These are phyloP conservation scores for Acropora tenuis DNA, from an alignment of 64 coral and sea anemone species.

Conservation along the genomic window DNA sequence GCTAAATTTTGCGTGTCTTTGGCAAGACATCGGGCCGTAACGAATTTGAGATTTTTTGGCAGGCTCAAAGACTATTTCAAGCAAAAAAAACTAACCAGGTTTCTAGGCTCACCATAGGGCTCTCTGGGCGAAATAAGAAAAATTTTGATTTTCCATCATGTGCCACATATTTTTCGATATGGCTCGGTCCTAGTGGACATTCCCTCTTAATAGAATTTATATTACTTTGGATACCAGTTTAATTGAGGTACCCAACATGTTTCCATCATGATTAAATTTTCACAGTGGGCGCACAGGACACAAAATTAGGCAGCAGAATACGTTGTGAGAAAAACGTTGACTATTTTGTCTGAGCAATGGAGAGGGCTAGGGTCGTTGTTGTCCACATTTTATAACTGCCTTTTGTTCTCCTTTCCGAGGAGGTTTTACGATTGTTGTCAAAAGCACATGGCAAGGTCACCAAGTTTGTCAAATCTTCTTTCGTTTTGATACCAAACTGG, in stretches of 20 bases:
- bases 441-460: not conserved
- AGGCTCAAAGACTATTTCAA: not conserved
- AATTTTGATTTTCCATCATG: conserved; percentile 13
- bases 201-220: not conserved
- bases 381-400: not conserved
- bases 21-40: not conserved
- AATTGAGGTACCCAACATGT: no score
- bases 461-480: not conserved
- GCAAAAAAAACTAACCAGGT: not conserved
- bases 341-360: not conserved
- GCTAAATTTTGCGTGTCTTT: not conserved
- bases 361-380: not conserved
- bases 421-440: not conserved
- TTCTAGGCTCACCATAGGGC: not conserved
- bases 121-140: not conserved
- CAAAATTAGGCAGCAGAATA: not conserved
- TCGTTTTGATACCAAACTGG: conserved; percentile 4
- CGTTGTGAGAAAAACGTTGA: not conserved
- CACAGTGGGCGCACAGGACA: not conserved
- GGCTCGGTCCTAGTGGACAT: not conserved
- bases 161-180: not conserved
- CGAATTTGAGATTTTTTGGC: not conserved
- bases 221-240: no score
- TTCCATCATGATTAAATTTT: no score
- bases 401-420: not conserved